phyloP scores from a whole-genome alignment of 1,140 invertebrate genomes.

The Drosophila sproati region DNA sequence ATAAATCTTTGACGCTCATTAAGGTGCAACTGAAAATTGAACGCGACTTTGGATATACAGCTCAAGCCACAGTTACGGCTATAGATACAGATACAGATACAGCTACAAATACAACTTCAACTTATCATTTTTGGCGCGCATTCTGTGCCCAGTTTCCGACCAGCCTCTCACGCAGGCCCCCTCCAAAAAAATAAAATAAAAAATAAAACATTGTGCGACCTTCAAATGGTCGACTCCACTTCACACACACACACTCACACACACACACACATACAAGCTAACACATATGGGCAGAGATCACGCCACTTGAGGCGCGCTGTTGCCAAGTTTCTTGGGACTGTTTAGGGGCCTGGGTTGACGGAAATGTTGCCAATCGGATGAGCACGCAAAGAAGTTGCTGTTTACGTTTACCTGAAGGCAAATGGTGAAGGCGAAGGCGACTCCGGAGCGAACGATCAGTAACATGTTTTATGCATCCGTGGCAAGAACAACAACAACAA shows the following conservation, averaged over 20 bases:
- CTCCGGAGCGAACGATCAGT: conserved; percentile 56
- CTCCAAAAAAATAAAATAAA: conserved; percentile 15
- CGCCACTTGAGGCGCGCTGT: conserved; percentile 61
- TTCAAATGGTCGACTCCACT: conserved; percentile 63
- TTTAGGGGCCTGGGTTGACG: conserved; percentile 54
- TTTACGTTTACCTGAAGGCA: conserved; percentile 49
- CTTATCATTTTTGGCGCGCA: conserved; percentile 63
- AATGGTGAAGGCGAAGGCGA: conserved; percentile 49
- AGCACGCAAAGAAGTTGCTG: conserved; percentile 52
- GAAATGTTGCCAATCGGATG: conserved; percentile 69
- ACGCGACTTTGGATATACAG: conserved; percentile 35
- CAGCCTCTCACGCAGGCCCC: background rate
- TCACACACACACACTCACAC: conserved; percentile 38
- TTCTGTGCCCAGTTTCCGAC: conserved; percentile 38
- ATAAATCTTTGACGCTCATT: conserved; percentile 73
- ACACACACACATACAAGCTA: conserved; percentile 36
- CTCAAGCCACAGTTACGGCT: conserved; percentile 19
- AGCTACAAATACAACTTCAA: conserved; percentile 37
- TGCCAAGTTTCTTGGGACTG: conserved; percentile 66
- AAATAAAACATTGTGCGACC: conserved; percentile 57
- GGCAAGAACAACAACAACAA: conserved; percentile 57
- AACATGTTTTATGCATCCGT: conserved; percentile 81
- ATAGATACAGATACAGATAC: conserved; percentile 1
- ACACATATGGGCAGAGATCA: conserved; percentile 32
- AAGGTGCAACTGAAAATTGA: conserved; percentile 71